phyloP scores from a whole-genome alignment of 1,140 invertebrate species.

The Dryas iulia region DNA sequence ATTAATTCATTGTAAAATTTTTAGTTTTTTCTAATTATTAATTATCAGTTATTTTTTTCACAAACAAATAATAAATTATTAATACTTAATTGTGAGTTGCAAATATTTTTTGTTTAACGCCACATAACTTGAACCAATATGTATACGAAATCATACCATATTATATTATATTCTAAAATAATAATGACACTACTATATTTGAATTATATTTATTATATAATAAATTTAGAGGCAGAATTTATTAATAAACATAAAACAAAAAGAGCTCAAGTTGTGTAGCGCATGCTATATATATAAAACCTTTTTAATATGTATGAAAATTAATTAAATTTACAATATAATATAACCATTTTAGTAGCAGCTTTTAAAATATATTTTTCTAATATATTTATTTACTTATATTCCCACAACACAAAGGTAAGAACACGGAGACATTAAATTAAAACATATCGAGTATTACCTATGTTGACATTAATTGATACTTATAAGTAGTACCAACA shows the following conservation, averaged over 20 bases:
- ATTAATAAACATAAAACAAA: not conserved
- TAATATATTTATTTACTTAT: not conserved
- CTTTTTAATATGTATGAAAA: not conserved
- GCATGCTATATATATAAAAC: not conserved
- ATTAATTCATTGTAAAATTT: too few relatives aligned
- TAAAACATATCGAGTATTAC: not conserved
- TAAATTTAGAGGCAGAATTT: too few relatives aligned
- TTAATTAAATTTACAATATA: not conserved
- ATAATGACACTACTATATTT: too few relatives aligned
- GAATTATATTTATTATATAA: too few relatives aligned
- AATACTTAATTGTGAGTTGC: too few relatives aligned
- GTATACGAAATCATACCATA: not conserved
- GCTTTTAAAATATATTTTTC: not conserved
- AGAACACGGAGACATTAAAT: not conserved
- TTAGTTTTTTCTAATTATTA: too few relatives aligned
- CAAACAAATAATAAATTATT: too few relatives aligned
- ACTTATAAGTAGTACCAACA: not conserved
- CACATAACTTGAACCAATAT: not conserved
- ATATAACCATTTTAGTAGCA: not conserved
- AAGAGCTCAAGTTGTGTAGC: not conserved
- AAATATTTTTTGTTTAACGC: too few relatives aligned
- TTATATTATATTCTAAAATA: not conserved
- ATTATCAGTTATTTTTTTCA: too few relatives aligned
- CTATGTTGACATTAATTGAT: not conserved
- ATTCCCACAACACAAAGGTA: too few relatives aligned